These are phyloP conservation scores for Antedon bifida DNA, from an alignment of 35 echinoderm and acorn worm species.

Conservation along the genomic window DNA sequence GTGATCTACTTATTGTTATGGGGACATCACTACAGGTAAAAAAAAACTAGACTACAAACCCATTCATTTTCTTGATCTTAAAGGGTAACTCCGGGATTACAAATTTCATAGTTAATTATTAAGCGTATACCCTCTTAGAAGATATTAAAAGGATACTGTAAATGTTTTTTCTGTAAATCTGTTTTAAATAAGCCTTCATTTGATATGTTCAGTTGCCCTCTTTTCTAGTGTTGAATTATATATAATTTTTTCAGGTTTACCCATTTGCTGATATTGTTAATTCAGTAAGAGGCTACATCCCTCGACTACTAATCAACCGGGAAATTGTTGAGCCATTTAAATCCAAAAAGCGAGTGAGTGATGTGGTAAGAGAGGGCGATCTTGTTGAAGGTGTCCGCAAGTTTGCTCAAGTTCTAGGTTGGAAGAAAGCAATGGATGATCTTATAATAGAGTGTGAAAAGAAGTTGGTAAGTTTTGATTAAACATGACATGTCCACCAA, in stretches of 20 bases:
- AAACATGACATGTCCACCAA: too few species aligned
- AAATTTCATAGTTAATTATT: too few species aligned
- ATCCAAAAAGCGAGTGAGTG: constrained; percentile 34
- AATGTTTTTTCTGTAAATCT: too few species aligned
- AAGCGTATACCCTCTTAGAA: too few species aligned
- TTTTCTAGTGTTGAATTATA: too few species aligned
- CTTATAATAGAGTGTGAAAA: constrained; percentile 65
- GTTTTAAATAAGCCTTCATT: too few species aligned
- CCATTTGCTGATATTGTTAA: constrained; percentile 93
- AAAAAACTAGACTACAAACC: neutral
- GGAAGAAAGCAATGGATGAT: constrained; percentile 86
- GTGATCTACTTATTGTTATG: constrained; percentile 95
- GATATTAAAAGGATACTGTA: too few species aligned
- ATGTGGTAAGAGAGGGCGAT: constrained; percentile 62
- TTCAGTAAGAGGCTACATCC: constrained; percentile 57
- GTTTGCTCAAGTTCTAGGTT: constrained; percentile 77
- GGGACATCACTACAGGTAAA: constrained; percentile 95
- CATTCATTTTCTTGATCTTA: too few species aligned
- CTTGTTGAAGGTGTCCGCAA: constrained; percentile 73
- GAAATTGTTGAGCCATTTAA: constrained; percentile 69
- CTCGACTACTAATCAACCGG: constrained; percentile 77
- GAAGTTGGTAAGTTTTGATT: constrained; percentile 47
- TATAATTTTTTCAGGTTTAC: constrained; percentile 37
- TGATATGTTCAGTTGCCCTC: too few species aligned
- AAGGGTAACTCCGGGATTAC: too few species aligned